A percentile compares a stretch with the other conserved stretches of the same genome.
Conservation (phyloP, 2,113 vertebrate genomes). For the Garra rufa region DNA sequence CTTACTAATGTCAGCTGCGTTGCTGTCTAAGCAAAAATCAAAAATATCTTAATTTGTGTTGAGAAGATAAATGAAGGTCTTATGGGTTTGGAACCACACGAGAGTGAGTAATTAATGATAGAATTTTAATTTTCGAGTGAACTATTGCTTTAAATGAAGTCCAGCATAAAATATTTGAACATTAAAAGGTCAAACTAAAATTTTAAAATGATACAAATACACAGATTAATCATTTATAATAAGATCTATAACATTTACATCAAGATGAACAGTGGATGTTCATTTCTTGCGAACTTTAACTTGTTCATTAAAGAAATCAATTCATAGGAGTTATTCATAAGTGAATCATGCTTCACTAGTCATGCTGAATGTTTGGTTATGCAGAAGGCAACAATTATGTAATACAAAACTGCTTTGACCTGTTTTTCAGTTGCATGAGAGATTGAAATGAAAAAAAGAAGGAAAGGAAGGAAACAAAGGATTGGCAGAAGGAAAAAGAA, state of each 20-base stretch:
- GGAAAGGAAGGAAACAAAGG: neutral
- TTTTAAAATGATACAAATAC: neutral
- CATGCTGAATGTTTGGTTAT: neutral
- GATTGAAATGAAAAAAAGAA: neutral
- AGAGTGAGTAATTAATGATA: too few relatives aligned
- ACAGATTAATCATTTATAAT: neutral
- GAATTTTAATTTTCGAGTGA: too few relatives aligned
- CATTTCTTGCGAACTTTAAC: neutral
- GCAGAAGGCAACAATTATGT: conserved; percentile 17
- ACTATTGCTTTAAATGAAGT: too few relatives aligned
- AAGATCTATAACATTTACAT: neutral
- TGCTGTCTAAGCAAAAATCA: too few relatives aligned
- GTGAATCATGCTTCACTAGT: neutral
- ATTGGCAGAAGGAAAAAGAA: neutral
- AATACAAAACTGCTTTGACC: neutral
- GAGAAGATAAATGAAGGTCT: too few relatives aligned
- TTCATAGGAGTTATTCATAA: neutral
- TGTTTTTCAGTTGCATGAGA: neutral
- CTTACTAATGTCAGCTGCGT: too few relatives aligned
- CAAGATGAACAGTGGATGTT: neutral
- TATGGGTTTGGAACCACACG: too few relatives aligned
- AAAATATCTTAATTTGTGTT: too few relatives aligned
- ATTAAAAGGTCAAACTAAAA: neutral
- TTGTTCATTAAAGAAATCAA: neutral
- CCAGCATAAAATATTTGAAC: neutral